A percentile compares a stretch with the other conserved stretches of the same genome.
phyloP scores from a whole-genome alignment of 2,888 invertebrate genomes.

The Nycteola revayana region DNA sequence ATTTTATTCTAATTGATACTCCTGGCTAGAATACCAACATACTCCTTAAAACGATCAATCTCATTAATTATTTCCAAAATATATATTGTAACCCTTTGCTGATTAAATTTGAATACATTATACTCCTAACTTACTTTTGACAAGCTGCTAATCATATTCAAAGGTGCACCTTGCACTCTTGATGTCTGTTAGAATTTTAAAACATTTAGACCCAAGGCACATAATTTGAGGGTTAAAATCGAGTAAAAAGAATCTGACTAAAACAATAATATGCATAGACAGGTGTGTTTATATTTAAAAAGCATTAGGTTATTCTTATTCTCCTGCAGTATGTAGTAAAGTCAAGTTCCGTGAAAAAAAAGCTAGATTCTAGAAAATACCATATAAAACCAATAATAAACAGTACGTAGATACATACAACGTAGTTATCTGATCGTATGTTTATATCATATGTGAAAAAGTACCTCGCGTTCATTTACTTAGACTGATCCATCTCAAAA shows the following conservation, averaged over 20 bases:
- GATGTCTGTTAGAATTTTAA: slow-evolving; percentile 70
- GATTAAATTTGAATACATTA: slow-evolving; percentile 73
- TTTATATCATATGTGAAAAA: too few relatives aligned
- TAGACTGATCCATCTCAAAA: too few relatives aligned
- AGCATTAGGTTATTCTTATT: slow-evolving; percentile 10
- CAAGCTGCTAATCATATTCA: slow-evolving; percentile 82
- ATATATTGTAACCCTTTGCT: slow-evolving; percentile 61
- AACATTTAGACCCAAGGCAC: slow-evolving; percentile 58
- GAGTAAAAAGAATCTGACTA: slow-evolving; percentile 62
- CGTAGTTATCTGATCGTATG: too few relatives aligned
- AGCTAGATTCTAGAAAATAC: too few relatives aligned
- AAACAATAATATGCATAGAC: slow-evolving; percentile 49
- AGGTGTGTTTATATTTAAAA: slow-evolving; percentile 36
- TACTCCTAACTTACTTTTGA: slow-evolving; percentile 72
- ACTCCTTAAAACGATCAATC: slow-evolving; percentile 24
- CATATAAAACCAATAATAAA: too few relatives aligned
- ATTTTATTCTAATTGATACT: slow-evolving; percentile 22
- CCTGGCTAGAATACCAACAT: too few relatives aligned
- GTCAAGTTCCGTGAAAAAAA: too few relatives aligned
- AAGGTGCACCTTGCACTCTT: slow-evolving; percentile 71
- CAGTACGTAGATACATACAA: too few relatives aligned
- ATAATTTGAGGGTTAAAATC: slow-evolving; percentile 53
- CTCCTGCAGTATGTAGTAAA: too few relatives aligned
- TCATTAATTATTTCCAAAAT: slow-evolving; percentile 23
- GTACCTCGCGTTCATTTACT: too few relatives aligned